These are phyloP conservation scores for Podilymbus podiceps DNA, from an alignment of 2,113 vertebrate genomes.

Conservation along the genomic window DNA sequence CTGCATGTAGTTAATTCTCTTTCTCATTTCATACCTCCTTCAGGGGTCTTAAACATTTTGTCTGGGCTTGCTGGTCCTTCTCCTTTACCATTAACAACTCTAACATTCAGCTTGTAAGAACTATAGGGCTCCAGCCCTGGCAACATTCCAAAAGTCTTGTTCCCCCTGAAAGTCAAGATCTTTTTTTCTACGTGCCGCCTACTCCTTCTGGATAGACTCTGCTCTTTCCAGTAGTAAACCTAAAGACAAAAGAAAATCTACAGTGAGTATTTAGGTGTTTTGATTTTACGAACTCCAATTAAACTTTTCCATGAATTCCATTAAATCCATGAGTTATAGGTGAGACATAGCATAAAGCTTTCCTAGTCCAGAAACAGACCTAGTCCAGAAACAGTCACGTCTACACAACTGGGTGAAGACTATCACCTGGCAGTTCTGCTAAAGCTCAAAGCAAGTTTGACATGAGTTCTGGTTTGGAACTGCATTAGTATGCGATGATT, in stretches of 20 bases:
- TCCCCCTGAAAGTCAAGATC: slow-evolving; percentile 85
- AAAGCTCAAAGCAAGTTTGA: neutral
- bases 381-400: neutral
- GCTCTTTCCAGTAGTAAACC: slow-evolving; percentile 92
- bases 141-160: slow-evolving; percentile 86
- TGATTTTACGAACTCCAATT: neutral
- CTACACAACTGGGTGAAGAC: neutral
- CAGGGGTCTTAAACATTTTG: slow-evolving; percentile 85
- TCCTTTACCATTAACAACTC: slow-evolving; percentile 89
- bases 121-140: slow-evolving; percentile 90
- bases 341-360: neutral
- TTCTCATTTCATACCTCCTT: slow-evolving; percentile 85
- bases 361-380: neutral
- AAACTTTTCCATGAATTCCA: neutral
- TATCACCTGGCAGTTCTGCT: neutral
- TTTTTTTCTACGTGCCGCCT: slow-evolving; percentile 84
- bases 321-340: neutral
- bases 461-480: neutral
- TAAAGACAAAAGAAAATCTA: slow-evolving; percentile 51
- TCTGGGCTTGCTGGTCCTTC: slow-evolving; percentile 86
- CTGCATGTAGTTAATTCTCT: neutral
- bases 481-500: neutral
- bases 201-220: slow-evolving; percentile 80
- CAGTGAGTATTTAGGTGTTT: neutral
- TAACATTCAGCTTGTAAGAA: slow-evolving; percentile 85